Evolutionary conservation across 2,113 vertebrate genomes (phyloP), one percentile per base, ranked within the genome.

Genomic region (Coptodon bakossiorum): DNA sequence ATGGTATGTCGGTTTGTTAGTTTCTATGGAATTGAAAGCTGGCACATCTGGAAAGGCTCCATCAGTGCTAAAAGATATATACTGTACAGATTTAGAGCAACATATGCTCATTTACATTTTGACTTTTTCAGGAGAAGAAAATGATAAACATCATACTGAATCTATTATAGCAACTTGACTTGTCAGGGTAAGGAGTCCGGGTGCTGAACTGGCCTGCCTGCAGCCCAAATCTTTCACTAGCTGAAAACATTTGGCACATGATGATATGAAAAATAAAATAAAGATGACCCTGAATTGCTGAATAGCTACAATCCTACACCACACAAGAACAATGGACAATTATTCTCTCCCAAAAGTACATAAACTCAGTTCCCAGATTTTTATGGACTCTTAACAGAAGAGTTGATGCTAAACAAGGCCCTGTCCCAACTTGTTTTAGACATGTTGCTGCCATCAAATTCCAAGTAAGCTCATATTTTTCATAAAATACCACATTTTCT

Each of bases 1-100:
- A 24, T 0, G 10, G 0, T 24, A 0, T 43, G n/a, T 14, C 1
- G 1, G 5, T 43, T 43, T 9, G 38, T 43, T 71, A 16, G 66
- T 43, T 24, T 43, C 66, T 71, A 27, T 71, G 38, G 22, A 71
- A 43, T 24, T 43, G 66, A 43, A 27, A 71, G 38, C n/a, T 71
- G 0, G 66, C 38, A 71, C 38, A 71, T 71, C 38, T 71, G 66
- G 66, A 43, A 43, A 43, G 38, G 22, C 8, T 43, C 66, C 66
- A 43, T 71, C 66, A 43, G 12, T 27, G 0, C 7, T 71, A 40
- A 3, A 24, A 24, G 22, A 24, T 27, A 16, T 43, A 24, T 71
- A 71, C 66, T 43, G 36, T 66, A 38, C 3, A 38, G 0, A 43
- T 43, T 27, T 43, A 43, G 5, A 16, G n/a, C 13, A 16, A 43